Evolutionary conservation across 1,140 invertebrate species (phyloP), one percentile per base, ranked within the genome.

Genomic region (Araneus ventricosus): DNA sequence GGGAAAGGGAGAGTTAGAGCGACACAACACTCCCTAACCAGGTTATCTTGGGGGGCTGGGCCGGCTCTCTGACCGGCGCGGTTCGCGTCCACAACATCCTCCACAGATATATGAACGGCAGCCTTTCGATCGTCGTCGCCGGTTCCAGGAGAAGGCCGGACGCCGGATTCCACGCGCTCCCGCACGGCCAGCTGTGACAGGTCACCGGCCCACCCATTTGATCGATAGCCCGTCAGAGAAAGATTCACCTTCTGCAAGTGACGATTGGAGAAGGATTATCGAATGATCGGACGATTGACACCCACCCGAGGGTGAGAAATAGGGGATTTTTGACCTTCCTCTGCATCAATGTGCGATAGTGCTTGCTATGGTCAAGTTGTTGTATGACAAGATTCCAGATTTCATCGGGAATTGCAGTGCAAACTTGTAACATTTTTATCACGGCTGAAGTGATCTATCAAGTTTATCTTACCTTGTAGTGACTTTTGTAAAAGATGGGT

Each of bases 11-110:
- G n/a, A 61, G 34, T 24, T 22, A 70, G 39, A 52, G 70, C 34
- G 88, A 70, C 37, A 45, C 90, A 22, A 61, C 70, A 41, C 41
- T 80, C 27, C 85, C 85, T 91, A 93, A 93, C 91, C 85, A 88
- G 84, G 91, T 93, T 93, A 93, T 87, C 63, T 17, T 61, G 17
- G 39, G 84, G 90, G 91, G 91, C 10, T 59, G 90, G 90, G 34
- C 63, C 52, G 41, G 57, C 59, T 22, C 39, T 75, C 88, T 90
- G 88, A 90, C 88, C 88, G 88, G 90, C 90, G 90, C 90, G 89
- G 79, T 79, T 80, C 30, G 22, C 57, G 27, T 39, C 45, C 75
- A 90, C 70, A 67, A 30, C 63, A 30, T 39, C 45, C 75, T 87
- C 85, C n/a, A 70, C 86, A 88, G 86, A 88, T 88, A 88, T 86